phyloP scores from a whole-genome alignment of 64 coral and sea anemone species.

The Porites australiensis region DNA sequence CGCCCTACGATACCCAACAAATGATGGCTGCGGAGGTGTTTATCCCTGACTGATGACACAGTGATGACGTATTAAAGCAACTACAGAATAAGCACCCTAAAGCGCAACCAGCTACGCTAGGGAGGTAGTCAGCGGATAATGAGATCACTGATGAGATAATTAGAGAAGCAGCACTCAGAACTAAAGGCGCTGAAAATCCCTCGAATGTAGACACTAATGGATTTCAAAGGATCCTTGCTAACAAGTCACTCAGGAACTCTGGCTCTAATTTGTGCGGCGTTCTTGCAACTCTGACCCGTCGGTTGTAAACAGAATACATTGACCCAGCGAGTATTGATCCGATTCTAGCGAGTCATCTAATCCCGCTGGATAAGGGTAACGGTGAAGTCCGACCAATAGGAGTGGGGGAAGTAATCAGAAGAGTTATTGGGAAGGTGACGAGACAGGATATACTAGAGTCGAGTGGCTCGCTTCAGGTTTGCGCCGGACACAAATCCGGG shows the following conservation, averaged over 20 bases:
- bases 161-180: constrained; percentile 23
- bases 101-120: constrained; percentile 5
- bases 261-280: constrained; percentile 8
- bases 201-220: constrained; percentile 27
- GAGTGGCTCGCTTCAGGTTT: constrained; percentile 33
- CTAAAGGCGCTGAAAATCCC: constrained; percentile 31
- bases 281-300: no score
- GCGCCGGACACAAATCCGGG: no score
- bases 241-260: constrained; percentile 31
- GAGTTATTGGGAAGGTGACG: neutral
- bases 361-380: constrained; percentile 40
- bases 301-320: constrained; percentile 10
- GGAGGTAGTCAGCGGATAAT: constrained; percentile 12
- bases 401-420: no score
- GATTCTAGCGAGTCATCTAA: constrained; percentile 46
- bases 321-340: constrained; percentile 34
- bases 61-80: constrained; percentile 11
- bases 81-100: constrained; percentile 8
- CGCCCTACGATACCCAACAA: neutral
- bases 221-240: constrained; percentile 41
- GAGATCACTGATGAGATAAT: neutral
- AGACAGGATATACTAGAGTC: constrained; percentile 23
- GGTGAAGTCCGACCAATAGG: constrained; percentile 42
- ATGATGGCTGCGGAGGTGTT: constrained; percentile 16
- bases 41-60: neutral